These are phyloP conservation scores for Sphaerophoria taeniata DNA, from an alignment of 2,888 invertebrate genomes.

Conservation along the genomic window DNA sequence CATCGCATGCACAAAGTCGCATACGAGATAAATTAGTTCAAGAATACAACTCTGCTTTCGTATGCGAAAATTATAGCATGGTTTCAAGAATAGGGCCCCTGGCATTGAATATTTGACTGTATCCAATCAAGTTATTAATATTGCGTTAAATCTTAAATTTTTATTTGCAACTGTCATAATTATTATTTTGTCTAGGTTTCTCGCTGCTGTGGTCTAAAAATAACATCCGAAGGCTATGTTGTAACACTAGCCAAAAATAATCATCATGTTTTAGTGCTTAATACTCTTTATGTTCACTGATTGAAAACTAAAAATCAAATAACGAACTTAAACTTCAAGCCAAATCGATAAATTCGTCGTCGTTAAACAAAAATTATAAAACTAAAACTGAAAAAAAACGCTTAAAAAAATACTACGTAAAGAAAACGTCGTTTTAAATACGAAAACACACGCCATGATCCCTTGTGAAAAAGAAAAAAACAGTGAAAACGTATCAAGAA, in stretches of 20 bases:
- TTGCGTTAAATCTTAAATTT: neutral
- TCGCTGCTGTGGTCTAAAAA: constrained; percentile 98
- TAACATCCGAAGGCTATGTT: constrained; percentile 97
- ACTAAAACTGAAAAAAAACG: constrained; percentile 72
- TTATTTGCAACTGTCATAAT: constrained; percentile 28
- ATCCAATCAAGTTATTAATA: neutral
- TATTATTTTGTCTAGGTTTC: constrained; percentile 89
- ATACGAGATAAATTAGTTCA: no score
- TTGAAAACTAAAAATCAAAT: constrained; percentile 83
- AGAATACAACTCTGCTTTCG: no score
- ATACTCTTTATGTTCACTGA: constrained; percentile 96
- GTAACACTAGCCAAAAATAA: constrained; percentile 99
- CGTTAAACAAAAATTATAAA: constrained; percentile 61
- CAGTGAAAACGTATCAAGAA: constrained; percentile 70
- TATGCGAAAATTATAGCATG: no score
- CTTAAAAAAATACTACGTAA: constrained; percentile 60
- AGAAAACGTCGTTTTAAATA: constrained; percentile 32
- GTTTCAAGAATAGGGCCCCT: no score
- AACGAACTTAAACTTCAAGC: constrained; percentile 77
- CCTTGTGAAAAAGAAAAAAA: constrained; percentile 61
- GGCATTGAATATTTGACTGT: neutral
- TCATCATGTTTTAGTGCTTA: constrained; percentile 98
- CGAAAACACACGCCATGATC: constrained; percentile 61
- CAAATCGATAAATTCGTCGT: constrained; percentile 74
- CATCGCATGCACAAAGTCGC: no score